Percentiles rank a stretch among this genome's conserved stretches.
phyloP scores from a whole-genome alignment of 2,113 vertebrate genomes.

The Heptranchias perlo region DNA sequence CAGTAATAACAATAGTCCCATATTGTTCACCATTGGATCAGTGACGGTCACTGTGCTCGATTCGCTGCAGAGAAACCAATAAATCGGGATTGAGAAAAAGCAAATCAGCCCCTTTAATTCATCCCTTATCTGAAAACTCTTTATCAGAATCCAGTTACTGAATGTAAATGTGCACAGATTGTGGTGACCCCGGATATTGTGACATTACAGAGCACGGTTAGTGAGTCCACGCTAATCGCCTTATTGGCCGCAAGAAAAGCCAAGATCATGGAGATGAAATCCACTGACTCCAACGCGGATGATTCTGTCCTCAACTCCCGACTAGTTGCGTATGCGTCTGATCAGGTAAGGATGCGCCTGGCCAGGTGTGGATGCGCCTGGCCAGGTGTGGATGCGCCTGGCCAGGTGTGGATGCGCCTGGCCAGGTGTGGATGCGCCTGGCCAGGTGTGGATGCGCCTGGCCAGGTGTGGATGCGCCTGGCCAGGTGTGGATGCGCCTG shows the following conservation, averaged over 20 bases:
- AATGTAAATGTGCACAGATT: neutral
- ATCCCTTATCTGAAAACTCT: neutral
- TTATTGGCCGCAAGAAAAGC: slow-evolving; percentile 83
- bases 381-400: neutral
- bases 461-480: slow-evolving; percentile 81
- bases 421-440: neutral
- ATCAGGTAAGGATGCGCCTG: slow-evolving; percentile 65
- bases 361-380: neutral
- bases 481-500: slow-evolving; percentile 65
- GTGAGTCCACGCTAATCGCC: slow-evolving; percentile 84
- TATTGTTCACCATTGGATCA: neutral
- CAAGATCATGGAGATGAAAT: slow-evolving; percentile 74
- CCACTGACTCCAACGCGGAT: slow-evolving; percentile 59
- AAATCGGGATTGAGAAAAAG: neutral
- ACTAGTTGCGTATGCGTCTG: slow-evolving; percentile 82
- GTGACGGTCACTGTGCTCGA: neutral
- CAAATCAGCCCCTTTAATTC: neutral
- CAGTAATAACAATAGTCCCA: neutral
- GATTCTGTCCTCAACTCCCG: slow-evolving; percentile 78
- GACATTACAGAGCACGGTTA: slow-evolving; percentile 75
- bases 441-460: slow-evolving; percentile 46
- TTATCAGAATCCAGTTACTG: neutral
- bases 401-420: neutral
- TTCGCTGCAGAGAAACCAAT: neutral
- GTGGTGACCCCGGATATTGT: slow-evolving; percentile 28